Evolutionary conservation across 2,888 invertebrate genomes (phyloP).

Genomic region (Flexamia atlantica): DNA sequence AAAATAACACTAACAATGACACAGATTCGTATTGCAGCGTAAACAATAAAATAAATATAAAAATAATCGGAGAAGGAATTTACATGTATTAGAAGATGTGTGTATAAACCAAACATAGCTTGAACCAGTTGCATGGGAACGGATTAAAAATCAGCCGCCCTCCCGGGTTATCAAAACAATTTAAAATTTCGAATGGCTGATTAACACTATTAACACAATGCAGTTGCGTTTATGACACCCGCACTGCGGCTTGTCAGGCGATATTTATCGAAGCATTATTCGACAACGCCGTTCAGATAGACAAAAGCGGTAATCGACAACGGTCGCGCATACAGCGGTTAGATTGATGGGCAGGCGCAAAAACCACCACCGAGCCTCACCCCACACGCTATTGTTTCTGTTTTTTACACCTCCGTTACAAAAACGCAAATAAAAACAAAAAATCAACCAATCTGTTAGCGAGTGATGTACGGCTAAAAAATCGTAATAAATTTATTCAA

Average conservation of each 20-base stretch:
- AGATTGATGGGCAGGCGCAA: constrained; percentile 15
- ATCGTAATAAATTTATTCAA: constrained; percentile 47
- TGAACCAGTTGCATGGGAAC: too few relatives aligned
- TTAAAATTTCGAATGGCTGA: neutral
- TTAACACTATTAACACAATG: neutral
- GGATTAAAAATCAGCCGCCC: neutral
- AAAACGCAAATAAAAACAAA: constrained; percentile 46
- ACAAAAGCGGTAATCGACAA: constrained; percentile 26
- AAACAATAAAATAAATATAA: too few relatives aligned
- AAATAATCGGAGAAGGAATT: too few relatives aligned
- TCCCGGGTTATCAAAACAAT: neutral
- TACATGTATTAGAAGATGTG: too few relatives aligned
- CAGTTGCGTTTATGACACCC: neutral
- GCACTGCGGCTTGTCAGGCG: constrained; percentile 7
- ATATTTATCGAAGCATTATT: constrained; percentile 8
- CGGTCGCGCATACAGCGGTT: neutral
- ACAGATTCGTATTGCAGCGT: too few relatives aligned
- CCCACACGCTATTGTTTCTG: constrained; percentile 41
- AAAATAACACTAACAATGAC: too few relatives aligned
- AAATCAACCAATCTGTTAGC: constrained; percentile 56
- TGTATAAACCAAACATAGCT: too few relatives aligned
- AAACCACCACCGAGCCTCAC: constrained; percentile 37
- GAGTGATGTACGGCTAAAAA: constrained; percentile 46
- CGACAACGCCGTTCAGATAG: neutral
- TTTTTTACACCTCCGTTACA: neutral